Conservation (phyloP, 2,888 invertebrate species). For the Aromia moschata region DNA sequence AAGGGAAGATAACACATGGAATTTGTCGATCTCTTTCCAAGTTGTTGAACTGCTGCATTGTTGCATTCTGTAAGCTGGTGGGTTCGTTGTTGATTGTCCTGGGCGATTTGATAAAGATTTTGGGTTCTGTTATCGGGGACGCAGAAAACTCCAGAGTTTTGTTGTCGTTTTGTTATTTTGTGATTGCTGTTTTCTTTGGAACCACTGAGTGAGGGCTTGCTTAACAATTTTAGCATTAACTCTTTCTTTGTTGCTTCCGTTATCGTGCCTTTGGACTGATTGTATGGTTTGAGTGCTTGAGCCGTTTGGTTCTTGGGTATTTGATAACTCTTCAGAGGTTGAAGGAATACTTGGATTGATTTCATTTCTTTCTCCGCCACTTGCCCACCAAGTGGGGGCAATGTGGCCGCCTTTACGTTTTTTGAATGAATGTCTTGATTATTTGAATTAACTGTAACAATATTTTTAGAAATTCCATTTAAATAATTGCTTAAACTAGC, state of each 20-base stretch:
- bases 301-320: conserved; percentile 8
- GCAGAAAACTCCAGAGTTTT: conserved; percentile 28
- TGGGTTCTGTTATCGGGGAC: conserved; percentile 23
- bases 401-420: conserved; percentile 55
- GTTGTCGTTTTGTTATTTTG: conserved; percentile 29
- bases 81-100: conserved; percentile 13
- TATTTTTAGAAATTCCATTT: conserved; percentile 26
- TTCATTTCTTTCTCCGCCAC: conserved; percentile 46
- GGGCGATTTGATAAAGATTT: conserved; percentile 16
- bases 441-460: conserved; percentile 13
- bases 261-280: conserved; percentile 23
- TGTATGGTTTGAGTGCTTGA: conserved; percentile 26
- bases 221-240: conserved; percentile 35
- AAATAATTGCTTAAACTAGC: conserved; percentile 28
- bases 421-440: conserved; percentile 44
- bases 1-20: too few species aligned
- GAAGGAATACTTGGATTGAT: conserved; percentile 45
- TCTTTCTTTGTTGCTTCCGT: conserved; percentile 28
- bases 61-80: not conserved
- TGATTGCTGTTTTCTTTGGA: conserved; percentile 41
- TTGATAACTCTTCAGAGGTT: conserved; percentile 26
- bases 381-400: conserved; percentile 54
- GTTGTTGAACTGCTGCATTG: too few species aligned
- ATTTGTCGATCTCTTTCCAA: too few species aligned
- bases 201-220: conserved; percentile 42